A percentile compares a stretch with the other conserved stretches of the same genome.
Conservation (phyloP, 2,888 invertebrate species). For the Physocephala rufipes region DNA sequence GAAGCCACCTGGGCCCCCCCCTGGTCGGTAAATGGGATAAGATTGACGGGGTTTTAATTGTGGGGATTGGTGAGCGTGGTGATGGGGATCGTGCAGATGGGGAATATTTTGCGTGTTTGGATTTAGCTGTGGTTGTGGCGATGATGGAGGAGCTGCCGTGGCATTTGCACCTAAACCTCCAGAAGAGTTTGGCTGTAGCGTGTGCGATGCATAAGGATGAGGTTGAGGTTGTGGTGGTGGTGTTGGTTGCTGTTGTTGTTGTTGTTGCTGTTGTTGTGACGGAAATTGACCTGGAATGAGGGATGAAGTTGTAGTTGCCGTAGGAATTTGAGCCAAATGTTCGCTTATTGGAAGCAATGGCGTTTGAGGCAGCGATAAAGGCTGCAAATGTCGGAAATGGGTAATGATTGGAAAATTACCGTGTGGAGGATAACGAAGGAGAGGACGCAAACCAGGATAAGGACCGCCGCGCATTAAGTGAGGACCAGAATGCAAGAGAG, state of each 20-base stretch:
- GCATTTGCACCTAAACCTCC: conserved; percentile 41
- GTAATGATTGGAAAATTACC: conserved; percentile 56
- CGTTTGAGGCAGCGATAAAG: conserved; percentile 30
- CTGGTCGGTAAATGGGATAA: conserved; percentile 52
- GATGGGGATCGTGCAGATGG: conserved; percentile 49
- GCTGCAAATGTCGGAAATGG: conserved; percentile 43
- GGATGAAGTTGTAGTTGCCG: conserved; percentile 48
- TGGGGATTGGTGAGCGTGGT: conserved; percentile 48
- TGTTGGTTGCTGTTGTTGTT: conserved; percentile 54
- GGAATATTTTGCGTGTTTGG: conserved; percentile 38
- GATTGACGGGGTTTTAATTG: conserved; percentile 56
- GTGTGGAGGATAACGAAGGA: conserved; percentile 56
- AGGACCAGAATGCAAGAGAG: conserved; percentile 49
- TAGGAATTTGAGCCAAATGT: conserved; percentile 28
- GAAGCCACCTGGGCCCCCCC: conserved; percentile 50
- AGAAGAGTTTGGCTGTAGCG: conserved; percentile 45
- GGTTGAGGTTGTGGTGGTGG: conserved; percentile 50
- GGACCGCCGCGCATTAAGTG: conserved; percentile 53
- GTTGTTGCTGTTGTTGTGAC: conserved; percentile 49
- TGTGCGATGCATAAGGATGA: conserved; percentile 50
- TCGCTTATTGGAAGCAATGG: conserved; percentile 31
- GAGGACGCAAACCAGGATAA: conserved; percentile 51
- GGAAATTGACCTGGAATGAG: conserved; percentile 63
- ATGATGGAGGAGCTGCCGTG: conserved; percentile 33
- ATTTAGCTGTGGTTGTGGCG: conserved; percentile 40